A percentile compares a stretch with the other conserved stretches of the same genome.
These are phyloP conservation scores for Chitala chitala DNA, from an alignment of 2,113 vertebrate species.

Conservation along the genomic window DNA sequence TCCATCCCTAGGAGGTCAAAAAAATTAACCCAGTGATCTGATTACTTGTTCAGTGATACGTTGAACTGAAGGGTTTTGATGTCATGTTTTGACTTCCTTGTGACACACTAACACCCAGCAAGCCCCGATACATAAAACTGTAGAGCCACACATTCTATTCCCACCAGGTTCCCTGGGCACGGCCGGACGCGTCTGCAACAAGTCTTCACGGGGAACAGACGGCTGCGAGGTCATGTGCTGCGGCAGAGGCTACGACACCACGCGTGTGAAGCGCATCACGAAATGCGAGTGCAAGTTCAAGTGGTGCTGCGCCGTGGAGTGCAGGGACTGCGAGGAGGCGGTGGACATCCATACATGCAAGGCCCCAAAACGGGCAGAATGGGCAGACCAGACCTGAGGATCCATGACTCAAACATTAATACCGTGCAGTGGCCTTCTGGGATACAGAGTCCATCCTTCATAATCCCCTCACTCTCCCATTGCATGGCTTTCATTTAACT, in stretches of 20 bases:
- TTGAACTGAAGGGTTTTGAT: too few relatives aligned
- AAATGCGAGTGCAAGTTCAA: conserved; percentile 96
- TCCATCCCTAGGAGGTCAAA: too few relatives aligned
- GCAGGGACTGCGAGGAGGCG: conserved; percentile 87
- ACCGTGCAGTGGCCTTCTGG: conserved; percentile 52
- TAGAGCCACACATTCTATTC: conserved; percentile 11
- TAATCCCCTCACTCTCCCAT: background rate
- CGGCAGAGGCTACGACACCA: conserved; percentile 81
- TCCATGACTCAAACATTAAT: conserved; percentile 54
- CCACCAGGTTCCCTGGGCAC: conserved; percentile 86
- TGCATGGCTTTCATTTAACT: conserved; percentile 20
- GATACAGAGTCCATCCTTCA: conserved; percentile 7
- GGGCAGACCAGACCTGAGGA: conserved; percentile 82
- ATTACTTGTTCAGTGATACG: too few relatives aligned
- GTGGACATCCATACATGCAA: conserved; percentile 96
- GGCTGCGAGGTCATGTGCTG: conserved; percentile 99
- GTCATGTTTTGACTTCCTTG: too few relatives aligned
- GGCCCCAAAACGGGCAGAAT: conserved; percentile 85
- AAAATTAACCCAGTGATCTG: too few relatives aligned
- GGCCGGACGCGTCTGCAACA: conserved; percentile 86
- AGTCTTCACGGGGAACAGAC: conserved; percentile 80
- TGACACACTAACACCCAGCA: too few relatives aligned
- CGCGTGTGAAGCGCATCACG: conserved; percentile 74
- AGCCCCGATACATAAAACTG: background rate
- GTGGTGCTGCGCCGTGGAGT: conserved; percentile 91